Conservation (phyloP, 2,888 invertebrate species). For the Tineola bisselliella region DNA sequence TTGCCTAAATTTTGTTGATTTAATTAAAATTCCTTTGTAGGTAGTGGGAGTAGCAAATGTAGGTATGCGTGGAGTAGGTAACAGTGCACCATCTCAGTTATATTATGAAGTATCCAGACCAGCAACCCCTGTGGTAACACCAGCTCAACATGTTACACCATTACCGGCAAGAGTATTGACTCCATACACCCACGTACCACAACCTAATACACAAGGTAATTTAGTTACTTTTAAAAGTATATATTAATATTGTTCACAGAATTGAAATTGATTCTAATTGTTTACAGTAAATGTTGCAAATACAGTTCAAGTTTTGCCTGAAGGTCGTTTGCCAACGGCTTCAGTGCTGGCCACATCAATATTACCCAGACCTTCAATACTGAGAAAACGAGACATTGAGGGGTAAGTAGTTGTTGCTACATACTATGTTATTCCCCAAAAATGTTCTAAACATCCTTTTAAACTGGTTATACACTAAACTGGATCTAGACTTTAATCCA, state of each 20-base stretch:
- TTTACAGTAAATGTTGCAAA: conserved; percentile 38
- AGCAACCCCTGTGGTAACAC: neutral
- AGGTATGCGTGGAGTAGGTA: conserved; percentile 49
- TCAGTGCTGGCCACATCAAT: conserved; percentile 50
- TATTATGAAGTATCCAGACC: conserved; percentile 46
- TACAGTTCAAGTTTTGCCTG: conserved; percentile 30
- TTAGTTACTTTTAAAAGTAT: no score
- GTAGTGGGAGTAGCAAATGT: conserved; percentile 51
- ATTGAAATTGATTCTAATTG: no score
- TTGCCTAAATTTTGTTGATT: no score
- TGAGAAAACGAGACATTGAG: conserved; percentile 88
- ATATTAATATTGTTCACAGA: neutral
- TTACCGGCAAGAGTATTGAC: conserved; percentile 19
- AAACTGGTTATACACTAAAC: no score
- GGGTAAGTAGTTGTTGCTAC: conserved; percentile 45
- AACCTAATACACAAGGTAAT: conserved; percentile 19
- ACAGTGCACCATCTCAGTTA: conserved; percentile 54
- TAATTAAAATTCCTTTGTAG: conserved; percentile 21
- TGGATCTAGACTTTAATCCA: no score
- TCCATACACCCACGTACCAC: conserved; percentile 9
- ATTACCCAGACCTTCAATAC: conserved; percentile 83
- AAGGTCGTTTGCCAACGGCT: conserved; percentile 26
- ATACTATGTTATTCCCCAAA: no score
- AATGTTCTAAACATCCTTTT: no score
- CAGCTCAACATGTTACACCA: conserved; percentile 14